Evolutionary conservation across 2,888 invertebrate genomes (phyloP).

Genomic region (Hydriomena furcata): DNA sequence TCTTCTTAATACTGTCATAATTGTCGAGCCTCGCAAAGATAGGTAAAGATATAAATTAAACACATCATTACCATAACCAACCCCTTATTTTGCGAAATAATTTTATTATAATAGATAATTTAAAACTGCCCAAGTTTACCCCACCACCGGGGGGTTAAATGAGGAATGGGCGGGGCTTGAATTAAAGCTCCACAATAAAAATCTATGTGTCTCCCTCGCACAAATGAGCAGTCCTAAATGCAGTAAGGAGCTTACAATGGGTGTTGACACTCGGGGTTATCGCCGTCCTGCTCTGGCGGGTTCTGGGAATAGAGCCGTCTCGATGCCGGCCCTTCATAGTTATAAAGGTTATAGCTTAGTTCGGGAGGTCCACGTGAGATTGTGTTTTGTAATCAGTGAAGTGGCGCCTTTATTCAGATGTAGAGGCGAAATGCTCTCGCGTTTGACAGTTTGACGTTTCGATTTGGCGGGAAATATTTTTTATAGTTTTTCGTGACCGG

Average conservation of each 20-base stretch:
- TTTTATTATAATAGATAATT: constrained; percentile 84
- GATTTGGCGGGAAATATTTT: constrained; percentile 71
- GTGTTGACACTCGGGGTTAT: constrained; percentile 60
- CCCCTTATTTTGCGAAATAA: constrained; percentile 82
- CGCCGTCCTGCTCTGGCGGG: constrained; percentile 60
- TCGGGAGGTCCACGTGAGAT: constrained; percentile 78
- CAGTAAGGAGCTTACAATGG: constrained; percentile 79
- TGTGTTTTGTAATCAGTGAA: constrained; percentile 81
- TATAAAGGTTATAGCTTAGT: constrained; percentile 69
- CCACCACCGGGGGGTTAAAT: constrained; percentile 72
- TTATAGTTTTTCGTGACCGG: constrained; percentile 36
- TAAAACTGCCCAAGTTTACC: constrained; percentile 80
- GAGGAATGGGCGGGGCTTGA: constrained; percentile 71
- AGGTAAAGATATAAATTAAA: constrained; percentile 73
- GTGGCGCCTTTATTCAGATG: constrained; percentile 76
- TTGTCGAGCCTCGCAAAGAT: constrained; percentile 43
- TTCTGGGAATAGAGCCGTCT: constrained; percentile 61
- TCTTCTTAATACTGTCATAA: constrained; percentile 36
- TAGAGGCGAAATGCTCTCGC: constrained; percentile 74
- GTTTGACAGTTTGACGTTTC: constrained; percentile 78
- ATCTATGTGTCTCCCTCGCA: constrained; percentile 67
- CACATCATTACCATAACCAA: constrained; percentile 81
- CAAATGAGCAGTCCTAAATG: constrained; percentile 79
- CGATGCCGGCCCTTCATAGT: constrained; percentile 68
- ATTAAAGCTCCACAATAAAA: constrained; percentile 64